These are phyloP conservation scores for Corynorhinus townsendii DNA, from an alignment of 2,113 vertebrate species.

Conservation along the genomic window DNA sequence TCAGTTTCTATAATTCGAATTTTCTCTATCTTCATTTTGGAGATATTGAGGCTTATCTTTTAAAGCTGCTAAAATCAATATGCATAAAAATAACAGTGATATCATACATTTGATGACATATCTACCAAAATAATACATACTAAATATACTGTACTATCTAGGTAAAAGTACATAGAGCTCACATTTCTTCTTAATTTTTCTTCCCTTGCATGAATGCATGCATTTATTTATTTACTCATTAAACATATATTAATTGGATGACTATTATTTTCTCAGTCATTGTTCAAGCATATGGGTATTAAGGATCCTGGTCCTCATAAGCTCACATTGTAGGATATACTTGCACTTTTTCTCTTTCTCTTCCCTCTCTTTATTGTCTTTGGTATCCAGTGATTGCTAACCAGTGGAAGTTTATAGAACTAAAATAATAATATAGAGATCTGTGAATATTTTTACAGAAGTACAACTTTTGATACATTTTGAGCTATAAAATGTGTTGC, in stretches of 20 bases:
- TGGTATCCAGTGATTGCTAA: neutral
- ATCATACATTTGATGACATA: neutral
- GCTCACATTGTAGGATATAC: neutral
- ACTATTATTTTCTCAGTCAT: accelerated
- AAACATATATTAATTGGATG: neutral
- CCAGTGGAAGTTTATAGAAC: neutral
- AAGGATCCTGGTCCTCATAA: neutral
- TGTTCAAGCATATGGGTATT: neutral
- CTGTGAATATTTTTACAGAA: neutral
- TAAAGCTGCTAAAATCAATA: neutral
- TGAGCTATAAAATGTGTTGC: neutral
- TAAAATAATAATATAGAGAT: neutral
- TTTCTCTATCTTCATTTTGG: neutral
- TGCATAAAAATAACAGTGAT: neutral
- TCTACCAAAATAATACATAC: neutral
- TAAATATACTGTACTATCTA: neutral
- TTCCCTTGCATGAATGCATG: neutral
- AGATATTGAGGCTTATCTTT: neutral
- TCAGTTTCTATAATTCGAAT: neutral
- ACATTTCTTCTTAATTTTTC: neutral
- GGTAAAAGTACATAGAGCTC: neutral
- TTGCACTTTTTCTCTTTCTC: neutral
- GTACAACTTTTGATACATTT: neutral
- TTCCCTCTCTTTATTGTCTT: no score
- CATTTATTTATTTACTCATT: neutral